Evolutionary conservation across 2,113 vertebrate genomes (phyloP), one percentile per base, ranked within the genome.

Genomic region (Bufo bufo): DNA sequence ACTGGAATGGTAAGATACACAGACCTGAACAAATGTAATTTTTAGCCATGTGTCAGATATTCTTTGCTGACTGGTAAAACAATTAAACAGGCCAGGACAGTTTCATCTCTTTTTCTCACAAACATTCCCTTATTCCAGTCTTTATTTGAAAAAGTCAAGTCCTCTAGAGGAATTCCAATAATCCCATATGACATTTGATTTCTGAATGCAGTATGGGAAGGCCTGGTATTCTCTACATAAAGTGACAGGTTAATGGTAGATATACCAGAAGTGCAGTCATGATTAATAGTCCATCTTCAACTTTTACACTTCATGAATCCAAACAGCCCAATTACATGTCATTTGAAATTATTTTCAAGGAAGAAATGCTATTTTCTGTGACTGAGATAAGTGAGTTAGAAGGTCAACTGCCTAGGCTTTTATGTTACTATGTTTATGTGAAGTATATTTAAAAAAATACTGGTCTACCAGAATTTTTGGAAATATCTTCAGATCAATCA

Each of bases 191-290:
- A 88, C 86, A 88, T 47, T 82, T 83, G 33, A 52, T 83, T 83
- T 61, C 54, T 83, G 33, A 71, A 63, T 75, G 56, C 16, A 75
- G 23, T 72, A 58, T 54, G 77, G 58, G 8, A 23, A 65, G 47
- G 54, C 49, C 47, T 82, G 66, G 56, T 63, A 49, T 65, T 52
- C 54, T 43, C 79, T 83, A 88, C 69, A 61, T 50, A 77, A 88
- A 83, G 56, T 88, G 86, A 88, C 86, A 88, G 49, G 86, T 74
- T 87, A 87, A 87, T 87, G 86, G 86, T 77, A 88, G 69, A 88
- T 65, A 88, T 83, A 75, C 66, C 80, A 88, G 17, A 10, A 82
- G 56, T 77, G 71, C 9, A 83, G n/a, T 75, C 80, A 83, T 54
- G 86, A 83, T 77, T 83, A 88, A 83, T 77, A 83, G 86, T 88